These are phyloP conservation scores for Corvus moneduloides DNA, from an alignment of 2,113 vertebrate species.

Conservation along the genomic window DNA sequence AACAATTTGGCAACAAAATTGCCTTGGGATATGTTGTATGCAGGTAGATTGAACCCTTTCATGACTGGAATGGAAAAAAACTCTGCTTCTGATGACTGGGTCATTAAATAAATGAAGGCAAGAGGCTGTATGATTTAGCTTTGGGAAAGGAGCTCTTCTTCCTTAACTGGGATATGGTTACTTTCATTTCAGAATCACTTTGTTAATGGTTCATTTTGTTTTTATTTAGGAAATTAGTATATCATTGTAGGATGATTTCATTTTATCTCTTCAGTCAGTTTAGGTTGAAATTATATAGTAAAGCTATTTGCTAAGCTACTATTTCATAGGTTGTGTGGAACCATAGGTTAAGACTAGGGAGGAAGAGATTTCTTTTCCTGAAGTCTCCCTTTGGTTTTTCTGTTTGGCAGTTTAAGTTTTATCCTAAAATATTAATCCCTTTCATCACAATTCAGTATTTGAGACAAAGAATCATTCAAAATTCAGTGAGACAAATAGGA, in stretches of 20 bases:
- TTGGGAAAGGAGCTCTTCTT: conserved; percentile 16
- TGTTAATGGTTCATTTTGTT: background rate
- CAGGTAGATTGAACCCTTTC: conserved; percentile 76
- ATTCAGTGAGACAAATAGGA: background rate
- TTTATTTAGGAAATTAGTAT: background rate
- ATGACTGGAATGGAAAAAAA: conserved; percentile 21
- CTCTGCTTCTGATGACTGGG: conserved; percentile 23
- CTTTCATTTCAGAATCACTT: background rate
- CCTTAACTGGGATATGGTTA: background rate
- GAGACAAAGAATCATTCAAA: background rate
- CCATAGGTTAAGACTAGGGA: background rate
- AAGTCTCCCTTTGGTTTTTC: background rate
- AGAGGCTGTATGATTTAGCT: conserved; percentile 17
- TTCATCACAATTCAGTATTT: background rate
- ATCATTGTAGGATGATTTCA: background rate
- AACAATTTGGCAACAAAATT: background rate
- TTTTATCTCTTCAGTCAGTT: background rate
- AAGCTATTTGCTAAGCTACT: background rate
- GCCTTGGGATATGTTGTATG: conserved; percentile 14
- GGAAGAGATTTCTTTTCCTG: background rate
- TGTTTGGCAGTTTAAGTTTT: background rate
- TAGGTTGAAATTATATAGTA: background rate
- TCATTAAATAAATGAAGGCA: background rate
- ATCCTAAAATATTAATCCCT: background rate
- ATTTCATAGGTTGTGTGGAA: background rate